These are phyloP conservation scores for Trichopoda pennipes DNA, from an alignment of 2,888 invertebrate genomes.

Conservation along the genomic window DNA sequence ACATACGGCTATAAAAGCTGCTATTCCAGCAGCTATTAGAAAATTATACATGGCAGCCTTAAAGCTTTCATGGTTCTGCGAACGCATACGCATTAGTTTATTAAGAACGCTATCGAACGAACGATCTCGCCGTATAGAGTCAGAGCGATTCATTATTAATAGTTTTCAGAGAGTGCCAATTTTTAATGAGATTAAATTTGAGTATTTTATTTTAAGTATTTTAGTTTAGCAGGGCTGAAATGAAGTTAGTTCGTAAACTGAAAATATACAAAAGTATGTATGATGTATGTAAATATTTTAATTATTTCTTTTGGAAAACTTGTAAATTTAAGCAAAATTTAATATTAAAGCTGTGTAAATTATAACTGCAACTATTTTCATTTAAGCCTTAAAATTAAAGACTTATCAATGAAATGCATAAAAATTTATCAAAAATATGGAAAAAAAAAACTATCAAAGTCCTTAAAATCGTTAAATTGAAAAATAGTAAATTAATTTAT, in stretches of 20 bases:
- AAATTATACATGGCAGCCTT: slow-evolving; percentile 81
- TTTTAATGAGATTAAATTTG: slow-evolving; percentile 1
- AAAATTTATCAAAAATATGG: too few relatives aligned
- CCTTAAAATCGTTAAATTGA: too few relatives aligned
- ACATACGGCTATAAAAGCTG: slow-evolving; percentile 85
- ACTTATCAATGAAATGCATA: too few relatives aligned
- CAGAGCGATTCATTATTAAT: slow-evolving; percentile 76
- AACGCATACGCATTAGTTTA: slow-evolving; percentile 76
- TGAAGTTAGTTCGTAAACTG: neutral
- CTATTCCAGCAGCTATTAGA: slow-evolving; percentile 78
- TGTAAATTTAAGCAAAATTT: too few relatives aligned
- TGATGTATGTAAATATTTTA: too few relatives aligned
- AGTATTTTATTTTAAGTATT: neutral
- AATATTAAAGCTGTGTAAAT: too few relatives aligned
- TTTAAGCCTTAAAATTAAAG: too few relatives aligned
- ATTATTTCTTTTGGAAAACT: too few relatives aligned
- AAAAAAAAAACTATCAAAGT: too few relatives aligned
- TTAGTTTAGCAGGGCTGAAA: neutral
- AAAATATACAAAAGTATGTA: neutral
- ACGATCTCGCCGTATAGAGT: slow-evolving; percentile 78
- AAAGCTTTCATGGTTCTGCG: slow-evolving; percentile 79
- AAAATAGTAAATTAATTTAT: too few relatives aligned
- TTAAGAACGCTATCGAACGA: slow-evolving; percentile 80
- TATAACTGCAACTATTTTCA: too few relatives aligned
- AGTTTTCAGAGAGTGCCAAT: neutral